These are phyloP conservation scores for Dysidea cf. avara DNA, from an alignment of 37 sponge, comb jelly and placozoan genomes.

Conservation along the genomic window DNA sequence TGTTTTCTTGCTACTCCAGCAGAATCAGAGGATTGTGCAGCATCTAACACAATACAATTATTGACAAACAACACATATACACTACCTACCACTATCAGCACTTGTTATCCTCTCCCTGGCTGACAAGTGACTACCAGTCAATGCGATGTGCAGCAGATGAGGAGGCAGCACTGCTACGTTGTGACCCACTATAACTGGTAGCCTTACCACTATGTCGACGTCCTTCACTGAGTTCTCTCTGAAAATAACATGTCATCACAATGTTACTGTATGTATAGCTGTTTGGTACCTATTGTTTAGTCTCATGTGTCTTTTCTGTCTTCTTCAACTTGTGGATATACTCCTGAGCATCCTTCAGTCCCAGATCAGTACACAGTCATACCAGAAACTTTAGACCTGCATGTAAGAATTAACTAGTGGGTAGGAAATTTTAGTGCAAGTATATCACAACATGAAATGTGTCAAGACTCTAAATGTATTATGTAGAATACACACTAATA, in stretches of 20 bases:
- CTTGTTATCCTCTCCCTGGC: slow-evolving; percentile 16
- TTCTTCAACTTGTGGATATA: slow-evolving; percentile 80
- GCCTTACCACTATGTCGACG: slow-evolving; percentile 37
- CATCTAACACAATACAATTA: no score
- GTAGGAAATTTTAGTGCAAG: no score
- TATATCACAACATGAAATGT: no score
- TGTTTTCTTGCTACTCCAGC: no score
- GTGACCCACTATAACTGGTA: background rate
- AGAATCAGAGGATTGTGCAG: no score
- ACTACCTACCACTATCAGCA: slow-evolving; percentile 29
- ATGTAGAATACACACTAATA: background rate
- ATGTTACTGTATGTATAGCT: background rate
- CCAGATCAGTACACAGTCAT: slow-evolving; percentile 84
- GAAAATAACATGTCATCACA: background rate
- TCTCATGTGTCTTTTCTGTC: slow-evolving; percentile 77
- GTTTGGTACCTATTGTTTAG: slow-evolving; percentile 24
- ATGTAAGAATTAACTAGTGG: slow-evolving; percentile 7
- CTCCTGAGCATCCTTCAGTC: slow-evolving; percentile 86
- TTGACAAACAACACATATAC: no score
- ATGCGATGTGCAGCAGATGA: background rate
- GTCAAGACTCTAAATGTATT: no score
- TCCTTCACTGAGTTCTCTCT: slow-evolving; percentile 38
- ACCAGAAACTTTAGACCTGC: slow-evolving; percentile 84
- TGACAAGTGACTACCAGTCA: background rate
- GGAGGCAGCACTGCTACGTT: background rate